phyloP scores from a whole-genome alignment of 2,888 invertebrate genomes.

The Tachina grossa region DNA sequence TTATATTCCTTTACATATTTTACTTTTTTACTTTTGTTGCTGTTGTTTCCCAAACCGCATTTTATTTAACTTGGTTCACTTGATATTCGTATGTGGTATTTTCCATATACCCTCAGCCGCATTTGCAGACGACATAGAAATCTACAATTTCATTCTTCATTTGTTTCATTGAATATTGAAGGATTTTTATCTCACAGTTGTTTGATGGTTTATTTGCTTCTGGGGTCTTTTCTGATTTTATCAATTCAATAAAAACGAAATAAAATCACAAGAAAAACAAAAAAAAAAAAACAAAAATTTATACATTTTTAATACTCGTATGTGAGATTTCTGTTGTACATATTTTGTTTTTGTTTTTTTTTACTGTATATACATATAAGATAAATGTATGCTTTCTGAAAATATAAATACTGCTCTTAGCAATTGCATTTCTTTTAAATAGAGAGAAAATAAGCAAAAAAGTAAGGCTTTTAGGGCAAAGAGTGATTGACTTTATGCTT shows the following conservation, averaged over 20 bases:
- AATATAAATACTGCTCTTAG: background rate
- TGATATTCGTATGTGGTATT: constrained; percentile 47
- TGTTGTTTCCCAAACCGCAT: constrained; percentile 33
- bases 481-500: too few relatives aligned
- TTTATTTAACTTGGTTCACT: constrained; percentile 54
- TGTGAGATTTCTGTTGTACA: constrained; percentile 78
- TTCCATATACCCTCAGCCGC: constrained; percentile 29
- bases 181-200: constrained; percentile 62
- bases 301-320: constrained; percentile 79
- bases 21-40: background rate
- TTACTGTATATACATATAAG: too few relatives aligned
- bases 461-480: too few relatives aligned
- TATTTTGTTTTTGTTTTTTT: constrained; percentile 10
- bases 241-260: constrained; percentile 82
- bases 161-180: constrained; percentile 63
- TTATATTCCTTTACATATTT: background rate
- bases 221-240: constrained; percentile 77
- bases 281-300: constrained; percentile 71
- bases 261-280: constrained; percentile 77
- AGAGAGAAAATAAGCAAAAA: background rate
- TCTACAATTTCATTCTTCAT: constrained; percentile 51
- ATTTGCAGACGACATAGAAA: constrained; percentile 47
- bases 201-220: constrained; percentile 62
- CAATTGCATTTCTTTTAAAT: constrained; percentile 1
- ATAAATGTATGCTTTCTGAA: too few relatives aligned